phyloP scores from a whole-genome alignment of 2,797 vertebrate genomes.

The Silurus aristotelis region DNA sequence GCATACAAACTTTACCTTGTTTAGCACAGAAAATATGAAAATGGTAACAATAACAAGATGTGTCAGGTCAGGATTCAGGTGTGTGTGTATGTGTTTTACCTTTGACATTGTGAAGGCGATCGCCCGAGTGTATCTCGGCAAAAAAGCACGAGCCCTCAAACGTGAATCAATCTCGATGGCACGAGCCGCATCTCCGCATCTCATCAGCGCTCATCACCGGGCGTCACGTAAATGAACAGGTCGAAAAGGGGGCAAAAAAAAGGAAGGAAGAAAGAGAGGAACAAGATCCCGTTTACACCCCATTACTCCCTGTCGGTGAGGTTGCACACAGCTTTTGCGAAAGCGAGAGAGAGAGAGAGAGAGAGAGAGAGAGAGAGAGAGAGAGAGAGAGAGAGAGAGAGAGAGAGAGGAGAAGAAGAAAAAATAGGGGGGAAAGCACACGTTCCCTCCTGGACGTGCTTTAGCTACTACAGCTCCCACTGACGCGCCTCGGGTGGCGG shows the following conservation, averaged over 20 bases:
- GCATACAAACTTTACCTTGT: conserved; percentile 9
- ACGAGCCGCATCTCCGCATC: conserved; percentile 33
- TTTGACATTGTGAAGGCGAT: conserved; percentile 30
- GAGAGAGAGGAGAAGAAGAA: background rate
- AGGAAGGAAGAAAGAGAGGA: conserved; percentile 37
- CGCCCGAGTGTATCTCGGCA: conserved; percentile 17
- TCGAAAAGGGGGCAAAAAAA: conserved; percentile 25
- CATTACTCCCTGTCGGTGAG: conserved; percentile 21
- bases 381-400: too few relatives aligned
- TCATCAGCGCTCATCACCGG: conserved; percentile 23
- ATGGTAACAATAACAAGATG: background rate
- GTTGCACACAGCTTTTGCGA: conserved; percentile 22
- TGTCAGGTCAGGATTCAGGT: conserved; percentile 28
- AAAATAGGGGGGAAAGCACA: conserved; percentile 4
- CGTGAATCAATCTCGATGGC: conserved; percentile 30
- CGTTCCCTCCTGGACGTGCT: conserved; percentile 45
- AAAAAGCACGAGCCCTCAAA: conserved; percentile 11
- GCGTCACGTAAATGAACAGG: conserved; percentile 28
- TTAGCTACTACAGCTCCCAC: conserved; percentile 40
- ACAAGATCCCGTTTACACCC: conserved; percentile 22
- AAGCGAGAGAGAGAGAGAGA: too few relatives aligned
- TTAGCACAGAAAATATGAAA: conserved; percentile 20
- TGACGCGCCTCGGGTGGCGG: conserved; percentile 37
- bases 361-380: too few relatives aligned
- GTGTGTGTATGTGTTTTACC: conserved; percentile 40